Percentiles rank a stretch among this genome's conserved stretches.
Conservation (phyloP, 2,797 vertebrate genomes). For the Aselliscus stoliczkanus region DNA sequence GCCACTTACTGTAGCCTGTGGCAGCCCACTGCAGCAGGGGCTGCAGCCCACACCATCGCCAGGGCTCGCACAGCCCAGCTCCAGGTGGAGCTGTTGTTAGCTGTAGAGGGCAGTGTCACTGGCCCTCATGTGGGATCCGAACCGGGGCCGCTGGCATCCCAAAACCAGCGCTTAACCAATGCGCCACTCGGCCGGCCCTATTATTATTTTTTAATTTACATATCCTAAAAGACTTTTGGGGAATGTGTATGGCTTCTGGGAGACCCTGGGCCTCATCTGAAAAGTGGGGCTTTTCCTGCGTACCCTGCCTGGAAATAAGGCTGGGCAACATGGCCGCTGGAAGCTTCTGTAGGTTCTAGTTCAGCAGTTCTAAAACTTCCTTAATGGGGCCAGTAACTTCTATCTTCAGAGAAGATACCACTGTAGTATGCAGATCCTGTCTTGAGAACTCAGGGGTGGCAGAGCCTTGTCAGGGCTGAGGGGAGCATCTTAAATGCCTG, state of each 20-base stretch:
- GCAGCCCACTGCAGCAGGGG: no score
- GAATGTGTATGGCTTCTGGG: not conserved
- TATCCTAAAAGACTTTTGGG: not conserved
- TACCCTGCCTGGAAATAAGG: not conserved
- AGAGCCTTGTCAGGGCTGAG: not conserved
- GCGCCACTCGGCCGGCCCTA: no score
- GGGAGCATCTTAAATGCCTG: not conserved
- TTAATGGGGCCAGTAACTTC: accelerated
- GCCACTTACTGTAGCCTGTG: no score
- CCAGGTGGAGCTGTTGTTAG: no score
- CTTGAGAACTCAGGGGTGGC: accelerated
- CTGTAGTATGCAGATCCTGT: not conserved
- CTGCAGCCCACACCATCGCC: no score
- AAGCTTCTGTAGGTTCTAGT: not conserved
- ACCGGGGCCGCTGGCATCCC: no score
- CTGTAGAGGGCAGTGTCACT: no score
- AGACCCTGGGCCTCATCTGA: not conserved
- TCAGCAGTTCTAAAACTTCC: not conserved
- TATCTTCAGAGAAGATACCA: not conserved
- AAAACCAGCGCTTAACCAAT: no score
- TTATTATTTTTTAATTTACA: not conserved
- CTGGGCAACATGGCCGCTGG: accelerated
- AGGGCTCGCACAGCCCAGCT: no score
- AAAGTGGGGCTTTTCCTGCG: not conserved
- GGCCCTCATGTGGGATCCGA: no score